A percentile compares a stretch with the other conserved stretches of the same genome.
phyloP scores from a whole-genome alignment of 2,888 invertebrate genomes.

The Odontomyia ornata region DNA sequence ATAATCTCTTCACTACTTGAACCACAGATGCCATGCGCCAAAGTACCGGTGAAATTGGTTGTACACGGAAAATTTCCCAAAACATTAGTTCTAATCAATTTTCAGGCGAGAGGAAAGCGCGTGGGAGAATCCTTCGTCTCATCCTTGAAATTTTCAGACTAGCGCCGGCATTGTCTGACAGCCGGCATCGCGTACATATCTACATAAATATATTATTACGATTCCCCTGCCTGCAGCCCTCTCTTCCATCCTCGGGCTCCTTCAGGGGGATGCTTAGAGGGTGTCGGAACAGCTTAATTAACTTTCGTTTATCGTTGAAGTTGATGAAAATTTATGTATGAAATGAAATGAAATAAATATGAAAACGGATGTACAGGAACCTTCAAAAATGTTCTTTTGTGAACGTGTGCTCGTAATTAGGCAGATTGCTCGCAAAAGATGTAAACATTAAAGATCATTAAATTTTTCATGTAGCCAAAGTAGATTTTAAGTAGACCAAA shows the following conservation, averaged over 20 bases:
- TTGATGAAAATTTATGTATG: constrained; percentile 20
- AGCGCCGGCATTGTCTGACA: constrained; percentile 1
- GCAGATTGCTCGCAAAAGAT: too few relatives aligned
- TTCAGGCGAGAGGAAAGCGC: background rate
- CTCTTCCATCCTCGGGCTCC: background rate
- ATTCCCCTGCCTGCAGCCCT: background rate
- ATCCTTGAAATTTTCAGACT: background rate
- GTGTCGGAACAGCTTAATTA: constrained; percentile 16
- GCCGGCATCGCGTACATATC: background rate
- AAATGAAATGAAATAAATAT: constrained; percentile 7
- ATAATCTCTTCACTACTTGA: background rate
- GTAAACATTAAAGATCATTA: too few relatives aligned
- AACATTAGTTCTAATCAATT: constrained; percentile 12
- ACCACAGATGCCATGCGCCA: background rate
- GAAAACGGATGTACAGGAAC: background rate
- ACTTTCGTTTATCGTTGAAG: background rate
- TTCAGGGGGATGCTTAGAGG: background rate
- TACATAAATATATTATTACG: background rate
- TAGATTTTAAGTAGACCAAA: too few relatives aligned
- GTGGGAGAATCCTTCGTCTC: background rate
- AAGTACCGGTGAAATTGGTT: background rate
- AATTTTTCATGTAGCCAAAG: too few relatives aligned
- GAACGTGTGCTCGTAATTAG: too few relatives aligned
- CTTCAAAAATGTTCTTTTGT: too few relatives aligned
- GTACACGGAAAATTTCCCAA: constrained; percentile 42